Evolutionary conservation across 2,888 invertebrate genomes (phyloP).

Genomic region (Pyrrhosoma nymphula): DNA sequence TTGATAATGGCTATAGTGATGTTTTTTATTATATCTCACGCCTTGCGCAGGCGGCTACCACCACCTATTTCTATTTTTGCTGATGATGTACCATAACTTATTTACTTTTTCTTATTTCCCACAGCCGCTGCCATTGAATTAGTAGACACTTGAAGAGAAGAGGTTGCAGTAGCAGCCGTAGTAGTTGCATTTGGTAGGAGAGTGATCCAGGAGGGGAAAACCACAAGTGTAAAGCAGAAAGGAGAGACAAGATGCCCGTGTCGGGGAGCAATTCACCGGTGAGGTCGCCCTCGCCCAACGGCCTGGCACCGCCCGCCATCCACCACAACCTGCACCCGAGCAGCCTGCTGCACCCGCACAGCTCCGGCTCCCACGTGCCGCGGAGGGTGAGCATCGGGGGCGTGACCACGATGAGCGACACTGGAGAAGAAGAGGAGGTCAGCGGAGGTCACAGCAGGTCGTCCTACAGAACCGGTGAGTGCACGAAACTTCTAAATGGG

Average conservation of each 20-base stretch:
- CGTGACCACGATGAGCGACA: conserved; percentile 57
- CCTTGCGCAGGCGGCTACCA: too few relatives aligned
- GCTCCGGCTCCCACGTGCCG: conserved; percentile 71
- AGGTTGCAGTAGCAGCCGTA: too few relatives aligned
- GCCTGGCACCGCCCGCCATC: not conserved
- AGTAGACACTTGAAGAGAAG: too few relatives aligned
- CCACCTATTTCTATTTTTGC: too few relatives aligned
- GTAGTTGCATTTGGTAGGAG: too few relatives aligned
- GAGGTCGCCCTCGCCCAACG: conserved; percentile 53
- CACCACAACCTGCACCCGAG: conserved; percentile 72
- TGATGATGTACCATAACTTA: too few relatives aligned
- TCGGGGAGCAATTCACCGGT: conserved; percentile 17
- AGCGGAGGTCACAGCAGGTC: conserved; percentile 39
- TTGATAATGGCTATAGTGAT: too few relatives aligned
- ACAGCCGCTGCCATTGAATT: too few relatives aligned
- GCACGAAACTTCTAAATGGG: not conserved
- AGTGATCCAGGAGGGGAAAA: too few relatives aligned
- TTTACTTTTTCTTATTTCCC: too few relatives aligned
- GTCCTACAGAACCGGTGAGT: conserved; percentile 17
- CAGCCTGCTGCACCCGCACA: conserved; percentile 73
- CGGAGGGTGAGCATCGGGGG: conserved; percentile 71
- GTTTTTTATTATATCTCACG: too few relatives aligned
- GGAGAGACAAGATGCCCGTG: not conserved
- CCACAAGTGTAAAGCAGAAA: too few relatives aligned
- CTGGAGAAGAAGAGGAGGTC: conserved; percentile 27